Conservation (phyloP, 2,888 invertebrate genomes). For the Lepidocyrtinus sp. region DNA sequence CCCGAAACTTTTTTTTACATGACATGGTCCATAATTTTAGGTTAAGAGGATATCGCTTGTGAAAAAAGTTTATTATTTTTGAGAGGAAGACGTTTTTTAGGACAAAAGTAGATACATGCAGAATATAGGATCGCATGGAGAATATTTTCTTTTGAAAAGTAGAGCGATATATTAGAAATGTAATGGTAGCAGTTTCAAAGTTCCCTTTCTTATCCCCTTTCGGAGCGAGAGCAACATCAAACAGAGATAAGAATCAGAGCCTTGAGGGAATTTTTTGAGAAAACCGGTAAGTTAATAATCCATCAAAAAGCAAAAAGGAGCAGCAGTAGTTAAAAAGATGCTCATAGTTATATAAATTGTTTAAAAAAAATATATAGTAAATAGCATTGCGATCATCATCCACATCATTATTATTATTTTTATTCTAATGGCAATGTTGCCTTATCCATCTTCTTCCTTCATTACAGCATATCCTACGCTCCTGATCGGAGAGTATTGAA, state of each 20-base stretch:
- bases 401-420: slow-evolving; percentile 45
- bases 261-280: slow-evolving; percentile 66
- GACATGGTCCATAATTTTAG: neutral
- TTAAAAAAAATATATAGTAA: slow-evolving; percentile 16
- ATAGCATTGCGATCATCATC: slow-evolving; percentile 9
- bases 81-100: neutral
- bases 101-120: neutral
- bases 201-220: slow-evolving; percentile 26
- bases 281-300: slow-evolving; percentile 70
- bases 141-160: neutral
- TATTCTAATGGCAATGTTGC: slow-evolving; percentile 21
- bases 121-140: neutral
- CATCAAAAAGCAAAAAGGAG: slow-evolving; percentile 68
- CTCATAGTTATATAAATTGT: slow-evolving; percentile 17
- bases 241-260: slow-evolving; percentile 68
- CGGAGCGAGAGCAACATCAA: slow-evolving; percentile 16
- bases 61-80: slow-evolving; percentile 4
- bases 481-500: slow-evolving; percentile 6
- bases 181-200: slow-evolving; percentile 49
- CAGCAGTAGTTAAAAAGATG: slow-evolving; percentile 31
- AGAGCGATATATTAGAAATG: slow-evolving; percentile 16
- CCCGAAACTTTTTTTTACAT: neutral
- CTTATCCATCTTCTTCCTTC: slow-evolving; percentile 35
- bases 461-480: slow-evolving; percentile 36
- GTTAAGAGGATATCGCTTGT: neutral